Base-by-base conservation (phyloP, 2,888 invertebrate genomes). In the Ornithoptera alexandrae region DNA sequence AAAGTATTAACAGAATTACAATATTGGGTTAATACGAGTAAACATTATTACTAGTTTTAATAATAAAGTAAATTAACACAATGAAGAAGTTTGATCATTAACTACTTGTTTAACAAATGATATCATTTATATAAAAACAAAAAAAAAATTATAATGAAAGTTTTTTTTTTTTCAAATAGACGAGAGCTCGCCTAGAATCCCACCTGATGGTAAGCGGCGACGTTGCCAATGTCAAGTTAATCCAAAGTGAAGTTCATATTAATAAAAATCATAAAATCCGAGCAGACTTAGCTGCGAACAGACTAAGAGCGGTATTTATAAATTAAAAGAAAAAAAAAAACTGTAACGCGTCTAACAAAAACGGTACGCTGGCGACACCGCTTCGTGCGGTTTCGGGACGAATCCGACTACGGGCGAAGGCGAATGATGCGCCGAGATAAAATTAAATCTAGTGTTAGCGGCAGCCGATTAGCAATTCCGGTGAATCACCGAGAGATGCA, bases 391-490 rank as follows among this genome's bases (percentile, higher is more conserved):
- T 50, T 57, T 63, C 69, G 65, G 10, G 39, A 50, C n/a, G 60
- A 61, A 56, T 59, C 60, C 61, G 68, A 68, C 65, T 17, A 18
- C 60, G 42, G 24, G 15, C 69, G 62, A 65, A 65, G 24, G 15
- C 69, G 62, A 65, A 65, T 56, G 65, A 57, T 17, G 57, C 69
- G 46, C 65, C 22, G 56, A 69, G 65, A 39, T 65, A 62, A 69
- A 69, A 65, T 69, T 65, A 69, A 69, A 69, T 57, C 62, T 42
- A 53, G 62, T 65, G 65, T 62, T 62, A 69, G 65, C 65, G 62
- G 65, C 65, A 30, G 36, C 61, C 61, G 69, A 65, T 65, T 65
- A 65, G 69, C 62, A 36, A 62, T 65, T 65, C 57, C 61, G 15
- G 60, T 69, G 69, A 69, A 56, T 69, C 69, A 69, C 65, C 53